Evolutionary conservation across 1,140 invertebrate genomes (phyloP).

Genomic region (Bombus pyrosoma): DNA sequence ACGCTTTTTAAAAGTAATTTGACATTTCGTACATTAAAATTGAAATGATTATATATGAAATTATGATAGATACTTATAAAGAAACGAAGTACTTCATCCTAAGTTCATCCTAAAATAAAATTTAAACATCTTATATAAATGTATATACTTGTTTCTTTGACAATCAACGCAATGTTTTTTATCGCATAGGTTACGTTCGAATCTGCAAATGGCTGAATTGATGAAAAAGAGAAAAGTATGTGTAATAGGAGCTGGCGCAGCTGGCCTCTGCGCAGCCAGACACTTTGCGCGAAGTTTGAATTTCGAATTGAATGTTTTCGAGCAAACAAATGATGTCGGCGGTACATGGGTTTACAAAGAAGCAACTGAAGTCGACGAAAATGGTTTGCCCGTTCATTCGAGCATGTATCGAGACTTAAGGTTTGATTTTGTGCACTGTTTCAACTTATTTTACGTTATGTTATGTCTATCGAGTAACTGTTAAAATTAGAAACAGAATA

Average conservation of each 20-base stretch:
- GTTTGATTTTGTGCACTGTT: conserved; percentile 44
- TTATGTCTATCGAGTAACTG: not conserved
- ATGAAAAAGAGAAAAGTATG: conserved; percentile 82
- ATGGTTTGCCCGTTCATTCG: conserved; percentile 86
- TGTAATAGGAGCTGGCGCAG: conserved; percentile 91
- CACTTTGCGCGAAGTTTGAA: conserved; percentile 79
- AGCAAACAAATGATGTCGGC: conserved; percentile 85
- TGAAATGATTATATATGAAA: not conserved
- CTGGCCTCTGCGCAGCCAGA: conserved; percentile 88
- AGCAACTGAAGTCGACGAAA: conserved; percentile 83
- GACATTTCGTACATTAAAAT: not conserved
- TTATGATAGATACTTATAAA: not conserved
- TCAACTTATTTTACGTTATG: not conserved
- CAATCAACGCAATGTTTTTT: not conserved
- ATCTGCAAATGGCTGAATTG: conserved; percentile 42
- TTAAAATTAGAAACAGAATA: not conserved
- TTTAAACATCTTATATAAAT: not conserved
- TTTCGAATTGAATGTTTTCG: conserved; percentile 84
- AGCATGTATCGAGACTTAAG: conserved; percentile 87
- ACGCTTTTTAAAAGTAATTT: not conserved
- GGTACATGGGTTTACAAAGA: conserved; percentile 90
- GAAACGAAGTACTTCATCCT: not conserved
- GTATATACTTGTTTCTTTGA: not conserved
- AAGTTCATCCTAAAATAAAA: not conserved
- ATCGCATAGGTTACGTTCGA: not conserved